These are phyloP conservation scores for Metopia argyrocephala DNA, from an alignment of 2,888 invertebrate species.

Conservation along the genomic window DNA sequence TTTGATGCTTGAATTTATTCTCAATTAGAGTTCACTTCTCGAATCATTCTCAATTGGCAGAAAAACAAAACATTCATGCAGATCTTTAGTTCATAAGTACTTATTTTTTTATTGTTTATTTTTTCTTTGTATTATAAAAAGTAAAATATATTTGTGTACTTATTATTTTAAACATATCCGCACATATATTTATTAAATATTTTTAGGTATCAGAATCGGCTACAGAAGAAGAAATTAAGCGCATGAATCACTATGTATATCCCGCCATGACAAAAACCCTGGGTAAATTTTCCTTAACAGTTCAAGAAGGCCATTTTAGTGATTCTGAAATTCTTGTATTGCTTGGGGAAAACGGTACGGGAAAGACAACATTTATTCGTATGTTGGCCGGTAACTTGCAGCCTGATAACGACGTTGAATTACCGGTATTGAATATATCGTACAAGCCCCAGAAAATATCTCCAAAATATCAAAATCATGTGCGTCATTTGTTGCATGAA, in stretches of 20 bases:
- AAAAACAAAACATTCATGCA: too few relatives aligned
- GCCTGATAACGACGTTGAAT: conserved; percentile 86
- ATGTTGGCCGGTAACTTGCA: conserved; percentile 97
- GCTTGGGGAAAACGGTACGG: conserved; percentile 98
- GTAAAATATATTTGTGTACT: too few relatives aligned
- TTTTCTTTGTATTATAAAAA: too few relatives aligned
- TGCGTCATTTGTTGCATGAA: conserved; percentile 94
- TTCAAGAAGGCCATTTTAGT: conserved; percentile 95
- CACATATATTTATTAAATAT: background rate
- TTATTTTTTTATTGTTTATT: too few relatives aligned
- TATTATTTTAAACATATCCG: too few relatives aligned
- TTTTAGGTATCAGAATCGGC: conserved; percentile 94
- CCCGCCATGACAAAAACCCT: conserved; percentile 93
- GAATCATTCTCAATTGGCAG: too few relatives aligned
- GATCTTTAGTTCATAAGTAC: too few relatives aligned
- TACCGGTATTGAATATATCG: conserved; percentile 95
- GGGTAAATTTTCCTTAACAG: conserved; percentile 85
- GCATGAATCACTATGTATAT: conserved; percentile 97
- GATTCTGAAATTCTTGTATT: conserved; percentile 99
- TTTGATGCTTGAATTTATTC: too few relatives aligned
- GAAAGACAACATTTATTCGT: conserved; percentile 99
- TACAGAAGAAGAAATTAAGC: conserved; percentile 97
- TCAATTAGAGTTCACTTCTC: too few relatives aligned
- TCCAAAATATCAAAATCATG: conserved; percentile 96
- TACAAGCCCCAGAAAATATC: conserved; percentile 99